Conservation (phyloP, 2,113 vertebrate species). For the Psephotus haematonotus region DNA sequence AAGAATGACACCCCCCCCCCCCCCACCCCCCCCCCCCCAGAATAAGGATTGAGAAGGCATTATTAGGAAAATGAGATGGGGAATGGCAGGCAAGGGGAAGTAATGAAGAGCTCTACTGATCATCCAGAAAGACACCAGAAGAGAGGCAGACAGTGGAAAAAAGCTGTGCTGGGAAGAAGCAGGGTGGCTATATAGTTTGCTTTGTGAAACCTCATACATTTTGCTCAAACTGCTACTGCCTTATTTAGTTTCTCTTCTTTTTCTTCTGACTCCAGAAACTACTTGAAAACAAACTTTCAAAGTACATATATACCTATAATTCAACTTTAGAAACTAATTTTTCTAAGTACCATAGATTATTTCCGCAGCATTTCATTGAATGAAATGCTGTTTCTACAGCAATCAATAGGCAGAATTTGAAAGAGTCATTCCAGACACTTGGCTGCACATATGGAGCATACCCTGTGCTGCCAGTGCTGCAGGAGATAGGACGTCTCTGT, state of each 20-base stretch:
- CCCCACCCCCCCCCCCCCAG: no score
- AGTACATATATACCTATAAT: background rate
- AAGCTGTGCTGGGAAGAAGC: background rate
- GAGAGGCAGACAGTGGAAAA: background rate
- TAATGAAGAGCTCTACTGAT: background rate
- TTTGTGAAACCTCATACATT: background rate
- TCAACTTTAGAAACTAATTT: background rate
- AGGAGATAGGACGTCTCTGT: background rate
- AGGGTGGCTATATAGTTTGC: background rate
- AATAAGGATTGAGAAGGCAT: background rate
- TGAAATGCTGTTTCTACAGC: background rate
- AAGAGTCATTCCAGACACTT: background rate
- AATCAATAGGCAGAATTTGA: background rate
- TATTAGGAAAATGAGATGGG: background rate
- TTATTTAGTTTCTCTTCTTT: background rate
- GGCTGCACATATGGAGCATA: rapidly evolving
- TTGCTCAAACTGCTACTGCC: background rate
- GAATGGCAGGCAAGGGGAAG: background rate
- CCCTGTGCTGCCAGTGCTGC: background rate
- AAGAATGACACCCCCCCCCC: no score
- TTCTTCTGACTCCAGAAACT: background rate
- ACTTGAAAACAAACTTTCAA: background rate
- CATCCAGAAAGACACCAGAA: background rate
- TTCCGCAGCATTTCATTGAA: background rate
- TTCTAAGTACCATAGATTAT: background rate